Conservation (phyloP, 2,113 vertebrate species). For the Prunella fulvescens region DNA sequence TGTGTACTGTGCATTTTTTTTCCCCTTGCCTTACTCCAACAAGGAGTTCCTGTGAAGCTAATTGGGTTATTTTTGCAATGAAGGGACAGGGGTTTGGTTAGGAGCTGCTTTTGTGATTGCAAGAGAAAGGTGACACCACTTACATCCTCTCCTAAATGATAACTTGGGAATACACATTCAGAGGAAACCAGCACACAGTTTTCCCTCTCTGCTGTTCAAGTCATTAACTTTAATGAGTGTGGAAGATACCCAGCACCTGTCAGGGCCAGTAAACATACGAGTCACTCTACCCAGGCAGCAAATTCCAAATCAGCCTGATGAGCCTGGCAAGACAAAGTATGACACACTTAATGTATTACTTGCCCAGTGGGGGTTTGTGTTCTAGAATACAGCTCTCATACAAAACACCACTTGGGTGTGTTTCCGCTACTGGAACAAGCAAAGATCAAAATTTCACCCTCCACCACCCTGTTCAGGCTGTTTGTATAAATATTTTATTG, state of each 20-base stretch:
- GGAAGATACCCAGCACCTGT: constrained; percentile 38
- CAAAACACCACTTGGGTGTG: background rate
- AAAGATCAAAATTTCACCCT: background rate
- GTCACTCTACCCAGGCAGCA: constrained; percentile 2
- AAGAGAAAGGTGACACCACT: background rate
- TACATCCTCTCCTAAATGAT: background rate
- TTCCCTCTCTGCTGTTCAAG: background rate
- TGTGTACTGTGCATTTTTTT: background rate
- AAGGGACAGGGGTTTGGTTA: background rate
- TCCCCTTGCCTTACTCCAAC: background rate
- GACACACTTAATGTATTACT: background rate
- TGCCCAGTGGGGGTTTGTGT: background rate
- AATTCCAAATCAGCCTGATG: constrained; percentile 32
- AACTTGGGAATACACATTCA: background rate
- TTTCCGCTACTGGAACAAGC: background rate
- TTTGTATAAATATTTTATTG: constrained; percentile 67
- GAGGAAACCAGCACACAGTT: background rate
- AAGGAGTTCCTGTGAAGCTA: background rate
- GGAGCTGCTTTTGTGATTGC: background rate
- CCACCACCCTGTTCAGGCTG: background rate
- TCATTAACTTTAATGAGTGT: constrained; percentile 30
- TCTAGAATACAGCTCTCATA: background rate
- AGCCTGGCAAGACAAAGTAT: background rate
- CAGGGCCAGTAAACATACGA: constrained; percentile 35
- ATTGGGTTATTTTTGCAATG: background rate